These are phyloP conservation scores for Microdon myrmicae DNA, from an alignment of 2,888 invertebrate genomes.

Conservation along the genomic window DNA sequence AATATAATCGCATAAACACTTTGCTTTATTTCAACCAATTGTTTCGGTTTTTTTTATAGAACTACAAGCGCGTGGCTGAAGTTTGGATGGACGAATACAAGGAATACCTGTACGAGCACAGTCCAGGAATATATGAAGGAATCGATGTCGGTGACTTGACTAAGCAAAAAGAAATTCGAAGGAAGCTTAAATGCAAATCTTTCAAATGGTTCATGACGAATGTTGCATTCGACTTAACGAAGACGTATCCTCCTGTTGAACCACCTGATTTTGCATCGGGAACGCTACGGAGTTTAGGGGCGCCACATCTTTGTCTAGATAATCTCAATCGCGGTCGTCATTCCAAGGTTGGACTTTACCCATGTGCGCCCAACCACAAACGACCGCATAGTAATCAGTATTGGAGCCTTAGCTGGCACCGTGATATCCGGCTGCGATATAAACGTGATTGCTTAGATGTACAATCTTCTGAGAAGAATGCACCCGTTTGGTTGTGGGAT, in stretches of 20 bases:
- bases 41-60: constrained; percentile 68
- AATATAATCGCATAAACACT: background rate
- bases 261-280: constrained; percentile 86
- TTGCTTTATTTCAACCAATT: background rate
- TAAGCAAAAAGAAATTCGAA: constrained; percentile 79
- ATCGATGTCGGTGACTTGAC: constrained; percentile 86
- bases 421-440: constrained; percentile 68
- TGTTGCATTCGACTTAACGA: constrained; percentile 89
- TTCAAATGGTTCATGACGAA: constrained; percentile 97
- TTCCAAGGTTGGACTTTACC: constrained; percentile 61
- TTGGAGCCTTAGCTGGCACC: constrained; percentile 65
- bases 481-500: constrained; percentile 83
- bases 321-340: constrained; percentile 69
- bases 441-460: constrained; percentile 90
- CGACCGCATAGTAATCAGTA: constrained; percentile 62
- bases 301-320: constrained; percentile 79
- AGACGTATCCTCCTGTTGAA: constrained; percentile 89
- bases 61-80: constrained; percentile 92
- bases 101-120: constrained; percentile 82
- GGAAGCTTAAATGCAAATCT: constrained; percentile 83
- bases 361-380: constrained; percentile 59
- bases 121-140: constrained; percentile 77
- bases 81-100: constrained; percentile 99
- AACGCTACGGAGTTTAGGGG: constrained; percentile 75
- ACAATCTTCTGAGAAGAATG: constrained; percentile 75